phyloP scores from a whole-genome alignment of 2,797 vertebrate genomes.

The Spondyliosoma cantharus region DNA sequence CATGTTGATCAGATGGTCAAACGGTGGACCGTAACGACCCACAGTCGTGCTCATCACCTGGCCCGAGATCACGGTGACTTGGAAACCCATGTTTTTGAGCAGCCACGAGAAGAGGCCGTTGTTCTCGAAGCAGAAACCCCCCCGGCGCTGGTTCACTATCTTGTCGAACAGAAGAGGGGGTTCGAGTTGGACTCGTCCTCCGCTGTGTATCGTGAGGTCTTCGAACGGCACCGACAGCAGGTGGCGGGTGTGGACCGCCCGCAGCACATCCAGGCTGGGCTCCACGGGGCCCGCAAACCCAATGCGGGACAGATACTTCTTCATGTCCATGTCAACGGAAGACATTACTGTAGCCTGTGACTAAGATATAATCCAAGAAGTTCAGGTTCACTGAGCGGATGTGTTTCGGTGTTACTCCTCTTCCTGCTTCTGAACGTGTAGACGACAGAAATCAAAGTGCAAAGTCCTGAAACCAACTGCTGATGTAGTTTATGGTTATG shows the following conservation, averaged over 20 bases:
- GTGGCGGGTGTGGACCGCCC: constrained; percentile 77
- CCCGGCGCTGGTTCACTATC: constrained; percentile 78
- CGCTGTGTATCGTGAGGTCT: constrained; percentile 83
- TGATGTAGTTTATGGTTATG: too few relatives aligned
- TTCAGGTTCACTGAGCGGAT: too few relatives aligned
- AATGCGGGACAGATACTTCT: constrained; percentile 79
- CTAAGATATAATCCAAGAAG: not conserved
- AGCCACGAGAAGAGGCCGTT: constrained; percentile 87
- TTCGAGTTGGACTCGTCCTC: constrained; percentile 72
- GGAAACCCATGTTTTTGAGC: constrained; percentile 78
- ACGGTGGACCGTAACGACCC: constrained; percentile 76
- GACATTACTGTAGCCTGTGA: not conserved
- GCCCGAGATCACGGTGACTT: constrained; percentile 74
- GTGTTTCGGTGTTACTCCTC: too few relatives aligned
- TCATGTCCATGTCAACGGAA: constrained; percentile 69
- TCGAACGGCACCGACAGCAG: constrained; percentile 83
- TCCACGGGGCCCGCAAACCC: constrained; percentile 37
- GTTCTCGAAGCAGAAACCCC: constrained; percentile 85
- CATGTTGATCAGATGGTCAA: constrained; percentile 81
- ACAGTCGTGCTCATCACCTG: constrained; percentile 75
- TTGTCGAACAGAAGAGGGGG: constrained; percentile 79
- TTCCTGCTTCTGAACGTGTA: not conserved
- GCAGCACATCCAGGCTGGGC: constrained; percentile 72
- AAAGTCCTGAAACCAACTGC: too few relatives aligned
- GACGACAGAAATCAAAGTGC: too few relatives aligned